Base-by-base conservation (phyloP, 2,113 vertebrate genomes). In the Ciconia boyciana region DNA sequence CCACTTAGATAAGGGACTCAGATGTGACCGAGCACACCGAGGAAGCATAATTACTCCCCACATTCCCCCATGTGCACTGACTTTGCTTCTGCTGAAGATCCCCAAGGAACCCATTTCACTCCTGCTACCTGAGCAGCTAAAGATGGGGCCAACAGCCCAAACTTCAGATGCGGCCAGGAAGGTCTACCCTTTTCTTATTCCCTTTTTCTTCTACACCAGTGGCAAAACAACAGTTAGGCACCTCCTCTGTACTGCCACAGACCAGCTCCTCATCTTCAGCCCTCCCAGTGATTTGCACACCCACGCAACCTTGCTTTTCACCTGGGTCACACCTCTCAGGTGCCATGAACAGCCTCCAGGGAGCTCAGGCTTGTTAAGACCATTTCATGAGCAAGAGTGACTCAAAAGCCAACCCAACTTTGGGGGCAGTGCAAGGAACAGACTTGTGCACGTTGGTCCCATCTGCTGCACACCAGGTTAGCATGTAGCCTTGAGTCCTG, bases 401-500 rank as follows among this genome's bases (percentile, higher is more conserved):
- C 49, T 36, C 74, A 49, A 77, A 88, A 64, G 58, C 41, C 69
- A 3, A 62, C 11, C 41, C 49, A 74, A 1, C 6, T 4, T 0
- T n/a, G 26, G 36, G 24, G 21, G 9, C 62, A 69, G 49, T 16
- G 9, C 43, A 66, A 93, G 29, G 51, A 94, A 34, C 28, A 77
- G 51, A 32, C 32, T 16, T 54, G 31, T 10, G 60, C 22, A 17
- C 3, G 0, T 13, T 48, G 52, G 13, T 62, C n/a, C 55, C 43
- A 25, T 19, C 51, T 81, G 39, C 75, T 32, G 55, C 55, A 68
- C 22, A 7, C 29, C n/a, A 60, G 19, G 10, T 0, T 61, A 72
- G 61, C 55, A 28, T 0, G 0, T 10, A 21, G 39, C 41, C 3
- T n/a, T 4, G 0, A 17, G 32, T 48, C 57, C 78, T 55, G 10